A percentile compares a stretch with the other conserved stretches of the same genome.
Conservation (phyloP, 2,888 invertebrate species). For the Eurytoma adleriae region DNA sequence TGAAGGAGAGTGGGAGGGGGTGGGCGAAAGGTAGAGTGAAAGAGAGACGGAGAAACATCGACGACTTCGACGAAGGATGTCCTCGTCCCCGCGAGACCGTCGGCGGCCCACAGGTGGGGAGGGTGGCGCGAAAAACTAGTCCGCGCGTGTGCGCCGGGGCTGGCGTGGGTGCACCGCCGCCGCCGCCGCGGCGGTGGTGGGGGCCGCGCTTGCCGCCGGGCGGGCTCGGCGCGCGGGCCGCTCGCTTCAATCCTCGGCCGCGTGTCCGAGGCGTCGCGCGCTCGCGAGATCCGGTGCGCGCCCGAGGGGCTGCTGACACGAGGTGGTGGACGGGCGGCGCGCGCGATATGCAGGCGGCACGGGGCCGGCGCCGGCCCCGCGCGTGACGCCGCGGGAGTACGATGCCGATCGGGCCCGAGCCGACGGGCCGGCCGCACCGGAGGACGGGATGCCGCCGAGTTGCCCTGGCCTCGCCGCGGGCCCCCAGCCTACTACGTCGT, state of each 20-base stretch:
- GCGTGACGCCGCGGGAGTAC: too few species aligned
- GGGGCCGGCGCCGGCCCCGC: neutral
- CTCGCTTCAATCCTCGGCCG: slow-evolving; percentile 71
- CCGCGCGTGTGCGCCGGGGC: slow-evolving; percentile 17
- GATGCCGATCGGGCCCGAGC: neutral
- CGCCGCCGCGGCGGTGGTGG: neutral
- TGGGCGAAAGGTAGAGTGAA: too few species aligned
- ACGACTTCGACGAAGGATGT: neutral
- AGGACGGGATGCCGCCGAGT: neutral
- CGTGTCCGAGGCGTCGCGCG: slow-evolving; percentile 62
- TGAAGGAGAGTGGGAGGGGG: too few species aligned
- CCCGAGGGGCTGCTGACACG: neutral
- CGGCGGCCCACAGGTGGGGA: neutral
- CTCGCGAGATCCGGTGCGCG: slow-evolving; percentile 2
- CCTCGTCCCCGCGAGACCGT: neutral
- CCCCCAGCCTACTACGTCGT: neutral
- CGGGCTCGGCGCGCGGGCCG: slow-evolving; percentile 61
- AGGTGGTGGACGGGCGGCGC: neutral
- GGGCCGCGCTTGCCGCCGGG: neutral
- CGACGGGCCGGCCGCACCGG: neutral
- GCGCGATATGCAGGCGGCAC: neutral
- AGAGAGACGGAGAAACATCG: neutral
- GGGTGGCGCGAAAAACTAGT: slow-evolving; percentile 27
- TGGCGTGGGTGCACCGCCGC: slow-evolving; percentile 17
- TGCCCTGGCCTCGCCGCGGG: neutral